These are phyloP conservation scores for Xenops minutus DNA, from an alignment of 2,797 vertebrate species.

Conservation along the genomic window DNA sequence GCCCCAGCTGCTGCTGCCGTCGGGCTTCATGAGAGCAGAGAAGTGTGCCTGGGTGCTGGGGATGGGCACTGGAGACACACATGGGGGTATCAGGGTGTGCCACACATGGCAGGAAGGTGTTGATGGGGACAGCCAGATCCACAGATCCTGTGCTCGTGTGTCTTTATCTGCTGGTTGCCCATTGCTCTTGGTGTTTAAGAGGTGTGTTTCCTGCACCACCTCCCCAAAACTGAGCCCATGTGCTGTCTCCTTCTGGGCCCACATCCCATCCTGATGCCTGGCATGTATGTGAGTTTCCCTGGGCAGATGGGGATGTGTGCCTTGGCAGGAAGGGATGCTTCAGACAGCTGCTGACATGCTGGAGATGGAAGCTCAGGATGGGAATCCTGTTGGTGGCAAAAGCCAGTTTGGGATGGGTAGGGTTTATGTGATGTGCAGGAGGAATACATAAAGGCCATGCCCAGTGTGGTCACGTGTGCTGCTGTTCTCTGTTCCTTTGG, in stretches of 20 bases:
- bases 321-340: background rate
- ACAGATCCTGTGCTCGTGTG: background rate
- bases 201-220: background rate
- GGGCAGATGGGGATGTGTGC: accelerated
- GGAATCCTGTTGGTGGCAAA: background rate
- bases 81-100: background rate
- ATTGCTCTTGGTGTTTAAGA: accelerated
- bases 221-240: background rate
- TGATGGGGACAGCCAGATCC: background rate
- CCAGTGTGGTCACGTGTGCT: background rate
- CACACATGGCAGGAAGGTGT: accelerated
- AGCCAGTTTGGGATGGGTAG: accelerated
- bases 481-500: background rate
- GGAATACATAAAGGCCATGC: background rate
- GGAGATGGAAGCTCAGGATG: background rate
- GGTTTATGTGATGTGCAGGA: background rate
- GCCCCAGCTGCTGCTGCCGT: background rate
- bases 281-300: accelerated
- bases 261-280: accelerated
- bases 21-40: background rate
- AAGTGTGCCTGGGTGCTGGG: background rate
- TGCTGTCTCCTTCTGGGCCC: accelerated
- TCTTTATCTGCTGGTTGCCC: background rate
- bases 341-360: background rate
- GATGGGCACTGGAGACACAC: background rate